Percentiles rank a stretch among this genome's conserved stretches.
phyloP scores from a whole-genome alignment of 2,113 vertebrate species.

The Sylvietta virens region DNA sequence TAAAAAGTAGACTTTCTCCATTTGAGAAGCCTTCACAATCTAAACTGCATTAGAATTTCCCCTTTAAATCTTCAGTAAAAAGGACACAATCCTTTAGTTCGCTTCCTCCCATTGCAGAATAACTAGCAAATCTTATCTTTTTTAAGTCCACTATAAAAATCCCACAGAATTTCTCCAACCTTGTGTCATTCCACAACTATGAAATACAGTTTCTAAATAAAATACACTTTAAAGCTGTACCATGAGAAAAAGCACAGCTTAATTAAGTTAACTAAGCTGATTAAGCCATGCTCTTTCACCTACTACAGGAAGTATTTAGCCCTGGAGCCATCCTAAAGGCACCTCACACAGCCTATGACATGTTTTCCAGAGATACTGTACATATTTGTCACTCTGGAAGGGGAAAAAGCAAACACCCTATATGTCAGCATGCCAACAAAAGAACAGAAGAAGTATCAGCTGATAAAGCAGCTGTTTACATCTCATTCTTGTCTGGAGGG shows the following conservation, averaged over 20 bases:
- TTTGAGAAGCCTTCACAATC: not conserved
- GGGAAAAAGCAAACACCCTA: not conserved
- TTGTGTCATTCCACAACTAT: not conserved
- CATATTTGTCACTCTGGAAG: not conserved
- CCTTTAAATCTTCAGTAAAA: not conserved
- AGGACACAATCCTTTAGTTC: not conserved
- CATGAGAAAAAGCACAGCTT: constrained; percentile 33
- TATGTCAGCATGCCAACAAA: constrained; percentile 2
- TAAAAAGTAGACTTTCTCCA: not conserved
- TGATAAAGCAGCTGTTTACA: constrained; percentile 29
- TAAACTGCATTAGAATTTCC: not conserved
- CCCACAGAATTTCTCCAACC: not conserved
- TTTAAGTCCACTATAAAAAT: not conserved
- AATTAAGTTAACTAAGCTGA: constrained; percentile 60
- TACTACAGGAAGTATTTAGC: constrained; percentile 35
- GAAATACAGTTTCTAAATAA: not conserved
- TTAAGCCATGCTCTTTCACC: constrained; percentile 54
- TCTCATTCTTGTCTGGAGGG: not conserved
- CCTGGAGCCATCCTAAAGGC: constrained; percentile 27
- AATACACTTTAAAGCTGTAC: not conserved
- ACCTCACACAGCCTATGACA: not conserved
- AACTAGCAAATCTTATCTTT: not conserved
- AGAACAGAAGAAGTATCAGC: not conserved
- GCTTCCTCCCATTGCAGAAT: not conserved
- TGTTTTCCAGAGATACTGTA: constrained; percentile 3